Evolutionary conservation across 2,797 vertebrate species (phyloP).

Genomic region (Sebastes matsubarae): DNA sequence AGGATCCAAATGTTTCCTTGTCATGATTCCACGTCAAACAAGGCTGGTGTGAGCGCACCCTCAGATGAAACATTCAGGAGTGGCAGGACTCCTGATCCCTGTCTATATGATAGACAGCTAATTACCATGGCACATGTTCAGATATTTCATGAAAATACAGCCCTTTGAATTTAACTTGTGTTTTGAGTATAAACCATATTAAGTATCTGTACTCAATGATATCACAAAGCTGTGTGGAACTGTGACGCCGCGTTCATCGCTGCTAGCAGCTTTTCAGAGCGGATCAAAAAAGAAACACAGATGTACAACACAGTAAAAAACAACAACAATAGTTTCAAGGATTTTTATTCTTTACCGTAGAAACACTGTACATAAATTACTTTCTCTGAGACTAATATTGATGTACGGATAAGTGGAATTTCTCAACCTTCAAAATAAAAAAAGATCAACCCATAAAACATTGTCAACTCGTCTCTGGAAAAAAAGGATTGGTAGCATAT

Average conservation of each 20-base stretch:
- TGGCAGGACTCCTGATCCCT: neutral
- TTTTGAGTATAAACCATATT: neutral
- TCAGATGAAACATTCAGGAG: neutral
- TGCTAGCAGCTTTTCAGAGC: neutral
- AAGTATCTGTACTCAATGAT: neutral
- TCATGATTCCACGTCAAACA: neutral
- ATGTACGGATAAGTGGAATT: conserved; percentile 98
- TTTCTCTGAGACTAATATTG: conserved; percentile 99
- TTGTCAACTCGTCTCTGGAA: conserved; percentile 86
- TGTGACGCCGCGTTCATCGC: neutral
- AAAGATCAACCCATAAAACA: conserved; percentile 89
- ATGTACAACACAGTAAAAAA: conserved; percentile 23
- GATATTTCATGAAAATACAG: too few relatives aligned
- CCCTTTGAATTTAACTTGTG: too few relatives aligned
- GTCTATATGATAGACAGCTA: neutral
- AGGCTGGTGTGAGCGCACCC: neutral
- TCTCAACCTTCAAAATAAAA: conserved; percentile 77
- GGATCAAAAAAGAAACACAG: neutral
- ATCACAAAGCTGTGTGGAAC: neutral
- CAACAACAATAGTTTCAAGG: conserved; percentile 84
- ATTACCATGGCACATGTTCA: neutral
- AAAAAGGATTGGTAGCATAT: conserved; percentile 86
- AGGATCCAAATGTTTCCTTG: too few relatives aligned
- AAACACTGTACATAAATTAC: conserved; percentile 99
- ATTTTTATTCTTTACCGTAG: conserved; percentile 96